These are phyloP conservation scores for Brachystomella parvula DNA, from an alignment of 1,140 invertebrate species.

Conservation along the genomic window DNA sequence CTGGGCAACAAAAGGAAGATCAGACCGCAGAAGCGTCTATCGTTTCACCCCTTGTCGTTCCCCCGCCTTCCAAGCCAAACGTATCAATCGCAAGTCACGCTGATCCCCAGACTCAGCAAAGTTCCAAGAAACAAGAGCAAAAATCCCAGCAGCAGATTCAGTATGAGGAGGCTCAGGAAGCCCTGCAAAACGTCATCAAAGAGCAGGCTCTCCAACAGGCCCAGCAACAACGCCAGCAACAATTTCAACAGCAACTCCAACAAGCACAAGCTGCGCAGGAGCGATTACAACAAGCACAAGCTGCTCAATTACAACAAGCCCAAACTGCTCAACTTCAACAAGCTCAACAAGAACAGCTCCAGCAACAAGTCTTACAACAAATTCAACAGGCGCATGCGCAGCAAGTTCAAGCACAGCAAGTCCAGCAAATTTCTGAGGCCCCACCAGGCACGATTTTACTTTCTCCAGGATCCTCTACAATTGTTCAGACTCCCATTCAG, in stretches of 20 bases:
- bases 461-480: not conserved
- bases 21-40: not conserved
- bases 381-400: constrained; percentile 3
- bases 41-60: not conserved
- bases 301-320: not conserved
- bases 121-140: not conserved
- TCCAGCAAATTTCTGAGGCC: constrained; percentile 10
- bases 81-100: not conserved
- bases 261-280: constrained; percentile 7
- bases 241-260: constrained; percentile 16
- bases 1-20: not conserved
- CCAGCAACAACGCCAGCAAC: constrained; percentile 41
- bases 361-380: constrained; percentile 9
- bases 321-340: not conserved
- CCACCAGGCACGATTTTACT: not conserved
- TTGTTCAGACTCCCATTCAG: not conserved
- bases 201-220: not conserved
- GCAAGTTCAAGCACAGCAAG: constrained; percentile 15
- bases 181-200: not conserved
- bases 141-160: not conserved
- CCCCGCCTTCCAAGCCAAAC: not conserved
- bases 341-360: constrained; percentile 15
- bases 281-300: not conserved
- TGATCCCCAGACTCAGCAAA: not conserved
- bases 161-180: constrained; percentile 6